Conservation (phyloP, 2,113 vertebrate genomes). For the Erythrocercus mccallii region DNA sequence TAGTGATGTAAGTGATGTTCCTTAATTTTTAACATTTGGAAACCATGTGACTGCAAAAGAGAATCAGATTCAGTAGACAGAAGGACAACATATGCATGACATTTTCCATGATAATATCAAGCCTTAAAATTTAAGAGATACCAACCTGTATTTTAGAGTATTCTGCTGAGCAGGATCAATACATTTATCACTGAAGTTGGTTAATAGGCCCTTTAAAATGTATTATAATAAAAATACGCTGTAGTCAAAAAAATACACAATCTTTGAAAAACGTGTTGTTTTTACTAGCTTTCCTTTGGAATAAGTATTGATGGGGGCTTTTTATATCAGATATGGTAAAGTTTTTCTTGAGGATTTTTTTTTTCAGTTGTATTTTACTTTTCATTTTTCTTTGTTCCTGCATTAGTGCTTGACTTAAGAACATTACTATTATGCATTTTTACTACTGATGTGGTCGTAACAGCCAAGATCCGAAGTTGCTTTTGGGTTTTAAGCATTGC, state of each 20-base stretch:
- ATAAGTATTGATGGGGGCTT: not conserved
- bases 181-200: not conserved
- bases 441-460: fast-evolving
- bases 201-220: not conserved
- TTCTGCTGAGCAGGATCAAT: not conserved
- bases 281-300: not conserved
- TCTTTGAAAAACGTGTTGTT: not conserved
- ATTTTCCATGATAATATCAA: not conserved
- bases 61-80: not conserved
- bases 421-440: not conserved
- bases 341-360: not conserved
- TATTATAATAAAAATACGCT: not conserved
- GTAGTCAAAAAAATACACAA: not conserved
- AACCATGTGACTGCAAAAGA: not conserved
- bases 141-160: not conserved
- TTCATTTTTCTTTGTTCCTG: not conserved
- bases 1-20: not conserved
- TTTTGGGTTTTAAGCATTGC: not conserved
- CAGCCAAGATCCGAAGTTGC: not conserved
- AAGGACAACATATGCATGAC: not conserved
- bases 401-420: not conserved
- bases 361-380: not conserved
- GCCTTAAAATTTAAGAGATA: not conserved
- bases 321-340: not conserved
- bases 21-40: not conserved